phyloP scores from a whole-genome alignment of 2,888 invertebrate genomes.

The Sinopyrophorus schimmeli region DNA sequence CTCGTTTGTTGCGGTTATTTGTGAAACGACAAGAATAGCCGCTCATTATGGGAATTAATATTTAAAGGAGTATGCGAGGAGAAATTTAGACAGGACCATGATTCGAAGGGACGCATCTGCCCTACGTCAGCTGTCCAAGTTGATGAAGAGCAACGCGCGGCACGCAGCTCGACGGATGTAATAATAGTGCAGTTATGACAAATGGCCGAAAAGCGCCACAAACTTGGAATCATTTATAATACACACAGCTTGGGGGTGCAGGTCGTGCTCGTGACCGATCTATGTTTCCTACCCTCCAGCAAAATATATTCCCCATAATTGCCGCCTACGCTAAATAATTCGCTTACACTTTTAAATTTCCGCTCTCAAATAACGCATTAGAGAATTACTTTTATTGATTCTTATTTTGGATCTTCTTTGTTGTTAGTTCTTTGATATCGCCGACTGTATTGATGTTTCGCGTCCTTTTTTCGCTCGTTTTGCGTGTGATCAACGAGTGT shows the following conservation, averaged over 20 bases:
- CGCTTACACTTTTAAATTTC: background rate
- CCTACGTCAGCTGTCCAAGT: constrained; percentile 45
- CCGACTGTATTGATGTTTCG: constrained; percentile 43
- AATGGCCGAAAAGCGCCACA: constrained; percentile 56
- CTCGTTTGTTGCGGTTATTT: too few species aligned
- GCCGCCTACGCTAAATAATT: background rate
- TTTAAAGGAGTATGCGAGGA: constrained; percentile 31
- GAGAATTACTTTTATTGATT: too few species aligned
- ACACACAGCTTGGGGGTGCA: constrained; percentile 54
- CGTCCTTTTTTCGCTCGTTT: constrained; percentile 40
- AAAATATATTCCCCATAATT: constrained; percentile 12
- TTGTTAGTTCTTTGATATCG: constrained; percentile 38
- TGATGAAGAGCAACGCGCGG: constrained; percentile 48
- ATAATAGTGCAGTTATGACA: constrained; percentile 57
- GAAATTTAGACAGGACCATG: constrained; percentile 27
- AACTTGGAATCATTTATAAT: constrained; percentile 58
- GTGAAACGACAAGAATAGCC: too few species aligned
- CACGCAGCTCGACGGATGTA: constrained; percentile 50
- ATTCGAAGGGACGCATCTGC: constrained; percentile 39
- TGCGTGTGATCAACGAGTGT: constrained; percentile 36
- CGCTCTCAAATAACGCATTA: too few species aligned
- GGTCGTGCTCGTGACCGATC: constrained; percentile 50
- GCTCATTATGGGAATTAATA: constrained; percentile 30
- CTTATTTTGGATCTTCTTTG: constrained; percentile 37
- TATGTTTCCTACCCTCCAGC: constrained; percentile 19